Evolutionary conservation across 2,113 vertebrate genomes (phyloP).

Genomic region (Recurvirostra avosetta): DNA sequence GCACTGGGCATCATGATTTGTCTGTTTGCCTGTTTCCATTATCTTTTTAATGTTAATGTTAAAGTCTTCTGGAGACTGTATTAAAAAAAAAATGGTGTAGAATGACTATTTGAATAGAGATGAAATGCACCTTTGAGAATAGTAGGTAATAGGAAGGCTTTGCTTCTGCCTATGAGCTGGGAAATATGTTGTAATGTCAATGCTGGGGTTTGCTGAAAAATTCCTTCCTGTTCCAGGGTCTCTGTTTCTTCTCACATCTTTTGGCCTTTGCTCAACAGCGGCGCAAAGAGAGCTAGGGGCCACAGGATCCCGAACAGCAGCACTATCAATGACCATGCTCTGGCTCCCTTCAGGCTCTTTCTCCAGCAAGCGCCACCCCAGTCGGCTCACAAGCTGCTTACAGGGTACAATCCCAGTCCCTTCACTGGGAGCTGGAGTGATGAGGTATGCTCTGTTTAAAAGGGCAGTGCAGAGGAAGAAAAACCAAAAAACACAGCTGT

Average conservation of each 20-base stretch:
- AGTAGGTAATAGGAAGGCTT: neutral
- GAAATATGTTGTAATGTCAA: neutral
- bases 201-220: neutral
- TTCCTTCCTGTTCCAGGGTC: neutral
- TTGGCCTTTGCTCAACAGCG: neutral
- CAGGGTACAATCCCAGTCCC: neutral
- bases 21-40: slow-evolving; percentile 51
- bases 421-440: neutral
- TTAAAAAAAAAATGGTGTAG: neutral
- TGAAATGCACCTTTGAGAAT: slow-evolving; percentile 31
- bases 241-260: neutral
- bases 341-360: neutral
- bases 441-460: neutral
- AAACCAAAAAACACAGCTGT: neutral
- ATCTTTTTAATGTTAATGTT: slow-evolving; percentile 55
- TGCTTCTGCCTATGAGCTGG: neutral
- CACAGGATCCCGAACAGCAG: neutral
- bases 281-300: neutral
- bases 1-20: slow-evolving; percentile 3
- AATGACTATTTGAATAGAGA: slow-evolving; percentile 24
- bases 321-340: neutral
- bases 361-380: neutral
- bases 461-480: neutral
- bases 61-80: slow-evolving; percentile 14
- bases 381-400: neutral